Percentiles rank a stretch among this genome's conserved stretches.
Evolutionary conservation across 2,888 invertebrate species (phyloP).

Genomic region (Xanthia icteritia): DNA sequence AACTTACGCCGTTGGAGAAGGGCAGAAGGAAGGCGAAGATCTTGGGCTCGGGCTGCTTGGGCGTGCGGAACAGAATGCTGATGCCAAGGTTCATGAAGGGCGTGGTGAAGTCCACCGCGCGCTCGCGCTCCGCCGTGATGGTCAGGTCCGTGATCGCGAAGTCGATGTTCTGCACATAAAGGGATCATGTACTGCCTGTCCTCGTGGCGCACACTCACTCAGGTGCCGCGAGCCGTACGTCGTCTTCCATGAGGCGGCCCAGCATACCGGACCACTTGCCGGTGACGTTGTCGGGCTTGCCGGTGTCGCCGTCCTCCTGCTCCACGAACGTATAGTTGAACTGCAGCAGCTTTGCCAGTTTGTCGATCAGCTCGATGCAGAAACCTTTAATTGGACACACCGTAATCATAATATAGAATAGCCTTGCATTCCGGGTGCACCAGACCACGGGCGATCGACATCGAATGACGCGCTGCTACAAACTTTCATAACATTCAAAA

Average conservation of each 20-base stretch:
- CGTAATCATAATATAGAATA: background rate
- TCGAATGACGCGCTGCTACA: too few relatives aligned
- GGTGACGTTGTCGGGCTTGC: slow-evolving; percentile 90
- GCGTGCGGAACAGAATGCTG: slow-evolving; percentile 96
- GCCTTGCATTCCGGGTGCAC: background rate
- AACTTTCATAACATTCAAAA: too few relatives aligned
- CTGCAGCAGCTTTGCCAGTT: slow-evolving; percentile 92
- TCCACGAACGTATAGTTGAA: slow-evolving; percentile 96
- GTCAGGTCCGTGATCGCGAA: slow-evolving; percentile 98
- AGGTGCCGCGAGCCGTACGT: slow-evolving; percentile 75
- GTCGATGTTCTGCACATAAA: slow-evolving; percentile 92
- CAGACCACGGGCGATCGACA: background rate
- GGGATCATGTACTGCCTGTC: background rate
- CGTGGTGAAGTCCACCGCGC: slow-evolving; percentile 97
- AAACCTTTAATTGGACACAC: slow-evolving; percentile 90
- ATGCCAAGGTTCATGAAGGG: slow-evolving; percentile 99
- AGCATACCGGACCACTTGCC: slow-evolving; percentile 94
- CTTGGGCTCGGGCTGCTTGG: slow-evolving; percentile 95
- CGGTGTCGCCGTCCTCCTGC: slow-evolving; percentile 93
- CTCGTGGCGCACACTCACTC: background rate
- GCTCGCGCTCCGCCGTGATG: slow-evolving; percentile 96
- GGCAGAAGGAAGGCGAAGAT: slow-evolving; percentile 98
- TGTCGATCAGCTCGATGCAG: slow-evolving; percentile 96
- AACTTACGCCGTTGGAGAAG: slow-evolving; percentile 92
- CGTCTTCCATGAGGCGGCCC: slow-evolving; percentile 91